A percentile compares a stretch with the other conserved stretches of the same genome.
phyloP scores from a whole-genome alignment of 2,888 invertebrate genomes.

The Lycia hirtaria region DNA sequence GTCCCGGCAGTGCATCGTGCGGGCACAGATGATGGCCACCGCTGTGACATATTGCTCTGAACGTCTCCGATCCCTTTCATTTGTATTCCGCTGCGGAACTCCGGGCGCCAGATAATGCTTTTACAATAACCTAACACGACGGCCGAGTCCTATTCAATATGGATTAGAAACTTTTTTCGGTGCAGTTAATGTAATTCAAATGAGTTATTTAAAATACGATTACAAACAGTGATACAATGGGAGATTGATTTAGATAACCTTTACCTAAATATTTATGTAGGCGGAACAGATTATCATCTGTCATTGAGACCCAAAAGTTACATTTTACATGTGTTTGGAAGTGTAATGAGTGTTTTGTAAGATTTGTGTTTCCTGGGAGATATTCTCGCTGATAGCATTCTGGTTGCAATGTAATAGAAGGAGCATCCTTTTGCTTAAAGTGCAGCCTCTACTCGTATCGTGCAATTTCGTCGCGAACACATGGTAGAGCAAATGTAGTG shows the following conservation, averaged over 20 bases:
- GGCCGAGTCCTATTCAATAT: slow-evolving; percentile 72
- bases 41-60: slow-evolving; percentile 76
- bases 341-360: slow-evolving; percentile 17
- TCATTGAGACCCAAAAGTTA: slow-evolving; percentile 34
- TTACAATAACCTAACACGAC: slow-evolving; percentile 77
- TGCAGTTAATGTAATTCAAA: slow-evolving; percentile 29
- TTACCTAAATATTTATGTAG: slow-evolving; percentile 38
- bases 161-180: slow-evolving; percentile 21
- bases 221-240: slow-evolving; percentile 44
- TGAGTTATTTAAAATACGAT: slow-evolving; percentile 25
- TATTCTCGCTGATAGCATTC: slow-evolving; percentile 32
- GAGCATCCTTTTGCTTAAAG: slow-evolving; percentile 53
- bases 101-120: slow-evolving; percentile 77
- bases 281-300: slow-evolving; percentile 34
- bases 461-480: slow-evolving; percentile 48
- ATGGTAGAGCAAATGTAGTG: slow-evolving; percentile 29
- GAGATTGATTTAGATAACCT: slow-evolving; percentile 40
- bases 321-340: slow-evolving; percentile 9
- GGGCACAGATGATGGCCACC: slow-evolving; percentile 46
- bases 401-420: slow-evolving; percentile 48
- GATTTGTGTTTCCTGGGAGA: slow-evolving; percentile 17
- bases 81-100: slow-evolving; percentile 73
- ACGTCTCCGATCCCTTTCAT: slow-evolving; percentile 66
- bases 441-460: slow-evolving; percentile 60
- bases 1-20: slow-evolving; percentile 33